These are phyloP conservation scores for Leptocoma aspasia DNA, from an alignment of 2,113 vertebrate species.

Conservation along the genomic window DNA sequence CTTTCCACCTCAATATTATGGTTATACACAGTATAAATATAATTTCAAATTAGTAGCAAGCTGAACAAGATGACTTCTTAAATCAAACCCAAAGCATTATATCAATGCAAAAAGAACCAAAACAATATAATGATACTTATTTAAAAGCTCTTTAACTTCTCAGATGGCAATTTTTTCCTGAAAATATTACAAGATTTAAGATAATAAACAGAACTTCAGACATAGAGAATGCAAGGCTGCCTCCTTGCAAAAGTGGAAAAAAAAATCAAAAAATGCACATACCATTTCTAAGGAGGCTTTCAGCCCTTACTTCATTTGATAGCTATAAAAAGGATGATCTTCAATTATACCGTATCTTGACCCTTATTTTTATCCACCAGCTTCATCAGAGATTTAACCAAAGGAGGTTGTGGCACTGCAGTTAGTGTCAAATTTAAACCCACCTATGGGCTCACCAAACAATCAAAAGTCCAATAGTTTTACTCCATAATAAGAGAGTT, in stretches of 20 bases:
- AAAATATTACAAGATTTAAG: not conserved
- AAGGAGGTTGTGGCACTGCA: not conserved
- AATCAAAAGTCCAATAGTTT: not conserved
- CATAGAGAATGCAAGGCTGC: not conserved
- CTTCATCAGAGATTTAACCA: not conserved
- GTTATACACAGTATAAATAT: not conserved
- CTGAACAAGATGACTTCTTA: not conserved
- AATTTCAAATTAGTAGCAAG: not conserved
- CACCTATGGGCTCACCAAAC: not conserved
- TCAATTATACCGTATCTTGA: not conserved
- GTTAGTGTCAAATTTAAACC: not conserved
- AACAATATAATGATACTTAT: not conserved
- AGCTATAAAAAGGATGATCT: not conserved
- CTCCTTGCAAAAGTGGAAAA: not conserved
- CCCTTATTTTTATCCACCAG: not conserved
- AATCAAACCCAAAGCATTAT: not conserved
- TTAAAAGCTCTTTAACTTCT: not conserved
- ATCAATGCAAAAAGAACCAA: not conserved
- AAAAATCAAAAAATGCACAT: not conserved
- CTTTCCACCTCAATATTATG: not conserved
- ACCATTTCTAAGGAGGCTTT: not conserved
- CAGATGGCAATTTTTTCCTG: not conserved
- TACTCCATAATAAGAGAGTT: not conserved
- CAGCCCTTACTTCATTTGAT: not conserved
- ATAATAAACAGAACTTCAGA: not conserved